Base-by-base conservation (phyloP, 2,888 invertebrate genomes). In the Tachystola acroxantha region DNA sequence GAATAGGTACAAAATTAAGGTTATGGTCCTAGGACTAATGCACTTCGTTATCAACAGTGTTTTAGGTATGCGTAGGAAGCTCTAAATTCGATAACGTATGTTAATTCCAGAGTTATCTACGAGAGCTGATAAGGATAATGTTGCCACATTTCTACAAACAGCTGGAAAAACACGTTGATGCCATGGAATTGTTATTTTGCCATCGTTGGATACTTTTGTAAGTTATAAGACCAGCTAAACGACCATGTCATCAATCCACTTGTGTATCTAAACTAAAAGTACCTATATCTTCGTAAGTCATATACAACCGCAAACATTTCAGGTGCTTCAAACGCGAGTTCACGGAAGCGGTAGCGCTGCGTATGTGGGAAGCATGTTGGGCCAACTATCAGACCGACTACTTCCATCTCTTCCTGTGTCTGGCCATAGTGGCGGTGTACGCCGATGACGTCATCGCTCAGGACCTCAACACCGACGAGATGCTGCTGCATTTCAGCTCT, bases 301-400 rank as follows among this genome's bases (percentile, higher is more conserved):
- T n/a, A n/a, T n/a, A n/a, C n/a, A n/a, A n/a, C n/a, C n/a, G n/a
- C n/a, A n/a, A n/a, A n/a, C n/a, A 30, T 76, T 79, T n/a, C 70
- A 94, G 93, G 43, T 96, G 97, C 71, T 96, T 98, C 80, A 96
- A 96, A 60, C 89, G 97, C 0, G 97, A 97, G 76, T 97, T 97
- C 65, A 93, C 94, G 0, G 96, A 96, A 69, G 91, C 92, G 9
- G 94, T 95, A 24, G 96, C 96, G 0, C 89, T 97, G 29, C 89
- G 93, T 20, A 96, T 97, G 93, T 97, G 97, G 97, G 96, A 98
- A 81, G 94, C 97, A 2, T 98, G 98, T 79, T 98, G 98, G 98
- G 94, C 97, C 0, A 96, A 96, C 81, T 97, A 96, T 75, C 91
- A 97, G 64, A 98, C 98, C 0, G 96, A 97, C 72, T 97, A 97